Evolutionary conservation across 2,113 vertebrate genomes (phyloP).

Genomic region (Caranx melampygus): DNA sequence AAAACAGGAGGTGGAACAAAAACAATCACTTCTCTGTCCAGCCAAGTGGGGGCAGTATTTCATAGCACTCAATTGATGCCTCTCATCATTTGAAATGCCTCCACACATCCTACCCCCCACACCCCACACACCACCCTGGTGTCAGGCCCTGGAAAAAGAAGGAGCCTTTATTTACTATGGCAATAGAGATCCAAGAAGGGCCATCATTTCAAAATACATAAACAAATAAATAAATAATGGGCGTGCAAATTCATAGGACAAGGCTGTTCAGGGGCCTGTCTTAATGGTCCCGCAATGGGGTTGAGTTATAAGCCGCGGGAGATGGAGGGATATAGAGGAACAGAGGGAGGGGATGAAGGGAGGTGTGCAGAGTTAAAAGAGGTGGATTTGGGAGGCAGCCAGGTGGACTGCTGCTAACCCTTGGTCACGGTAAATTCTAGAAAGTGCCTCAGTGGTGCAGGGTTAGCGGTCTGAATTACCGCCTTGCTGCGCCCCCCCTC

Average conservation of each 20-base stretch:
- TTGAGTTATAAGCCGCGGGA: constrained; percentile 72
- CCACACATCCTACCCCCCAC: neutral
- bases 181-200: constrained; percentile 46
- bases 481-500: constrained; percentile 39
- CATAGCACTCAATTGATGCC: constrained; percentile 51
- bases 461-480: constrained; percentile 78
- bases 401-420: constrained; percentile 70
- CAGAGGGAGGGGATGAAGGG: constrained; percentile 51
- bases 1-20: constrained; percentile 49
- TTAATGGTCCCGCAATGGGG: constrained; percentile 69
- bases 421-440: constrained; percentile 77
- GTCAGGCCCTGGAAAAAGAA: constrained; percentile 35
- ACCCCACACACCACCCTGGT: neutral
- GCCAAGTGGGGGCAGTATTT: constrained; percentile 80
- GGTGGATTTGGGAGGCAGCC: constrained; percentile 72
- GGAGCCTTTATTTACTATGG: constrained; percentile 70
- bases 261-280: constrained; percentile 56
- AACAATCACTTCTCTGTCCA: constrained; percentile 62
- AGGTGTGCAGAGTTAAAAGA: constrained; percentile 64
- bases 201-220: constrained; percentile 77
- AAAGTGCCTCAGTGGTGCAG: constrained; percentile 62
- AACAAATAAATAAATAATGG: constrained; percentile 77
- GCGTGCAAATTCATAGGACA: constrained; percentile 75
- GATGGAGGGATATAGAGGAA: constrained; percentile 23
- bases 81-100: constrained; percentile 29